Percentiles rank a stretch among this genome's conserved stretches.
phyloP scores from a whole-genome alignment of 2,797 vertebrate genomes.

The Protosalanx chinensis region DNA sequence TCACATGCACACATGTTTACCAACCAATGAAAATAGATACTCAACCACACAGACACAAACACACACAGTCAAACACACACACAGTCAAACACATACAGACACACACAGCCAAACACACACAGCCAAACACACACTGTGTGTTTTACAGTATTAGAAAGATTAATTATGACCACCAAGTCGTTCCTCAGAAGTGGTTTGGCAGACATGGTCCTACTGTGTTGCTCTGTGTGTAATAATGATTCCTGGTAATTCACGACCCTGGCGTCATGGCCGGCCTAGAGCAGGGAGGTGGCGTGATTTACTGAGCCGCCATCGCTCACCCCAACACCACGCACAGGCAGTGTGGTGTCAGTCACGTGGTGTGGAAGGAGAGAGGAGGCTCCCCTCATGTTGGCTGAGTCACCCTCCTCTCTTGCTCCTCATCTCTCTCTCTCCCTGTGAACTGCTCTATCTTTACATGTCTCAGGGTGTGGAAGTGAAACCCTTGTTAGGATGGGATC shows the following conservation, averaged over 20 bases:
- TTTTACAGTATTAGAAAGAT: constrained; percentile 47
- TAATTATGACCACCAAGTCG: constrained; percentile 50
- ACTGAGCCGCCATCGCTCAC: too few relatives aligned
- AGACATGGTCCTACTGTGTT: constrained; percentile 50
- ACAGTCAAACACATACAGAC: neutral
- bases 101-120: constrained; percentile 15
- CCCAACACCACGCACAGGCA: too few relatives aligned
- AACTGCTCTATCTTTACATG: too few relatives aligned
- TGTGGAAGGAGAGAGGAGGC: too few relatives aligned
- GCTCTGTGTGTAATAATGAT: constrained; percentile 41
- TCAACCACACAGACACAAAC: neutral
- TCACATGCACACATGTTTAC: neutral
- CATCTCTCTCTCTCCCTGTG: neutral
- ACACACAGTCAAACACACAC: neutral
- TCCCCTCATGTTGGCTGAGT: neutral
- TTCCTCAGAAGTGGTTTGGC: constrained; percentile 51
- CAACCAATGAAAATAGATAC: constrained; percentile 5
- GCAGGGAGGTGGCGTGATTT: too few relatives aligned
- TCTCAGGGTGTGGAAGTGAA: too few relatives aligned
- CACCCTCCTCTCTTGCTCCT: neutral
- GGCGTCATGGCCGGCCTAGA: too few relatives aligned
- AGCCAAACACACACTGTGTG: neutral
- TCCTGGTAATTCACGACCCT: too few relatives aligned
- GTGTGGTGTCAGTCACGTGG: too few relatives aligned
- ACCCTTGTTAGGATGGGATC: too few relatives aligned